Conservation (phyloP, 2,113 vertebrate species). For the Odocoileus hemionus region DNA sequence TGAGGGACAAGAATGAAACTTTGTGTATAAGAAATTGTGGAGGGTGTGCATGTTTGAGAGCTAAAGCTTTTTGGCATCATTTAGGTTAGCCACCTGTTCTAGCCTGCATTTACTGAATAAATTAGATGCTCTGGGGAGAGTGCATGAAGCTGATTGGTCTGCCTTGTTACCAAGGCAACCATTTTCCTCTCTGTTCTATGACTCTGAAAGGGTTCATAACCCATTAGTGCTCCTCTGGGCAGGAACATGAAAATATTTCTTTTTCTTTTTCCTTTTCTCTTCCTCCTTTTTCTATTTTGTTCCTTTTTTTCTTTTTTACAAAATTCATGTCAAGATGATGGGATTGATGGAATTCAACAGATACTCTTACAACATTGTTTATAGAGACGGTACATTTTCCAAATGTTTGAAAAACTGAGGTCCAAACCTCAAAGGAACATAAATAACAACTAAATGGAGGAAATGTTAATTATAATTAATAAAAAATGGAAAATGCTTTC, state of each 20-base stretch:
- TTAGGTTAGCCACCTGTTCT: slow-evolving; percentile 84
- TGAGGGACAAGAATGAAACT: slow-evolving; percentile 21
- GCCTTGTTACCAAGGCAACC: slow-evolving; percentile 84
- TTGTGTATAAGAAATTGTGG: background rate
- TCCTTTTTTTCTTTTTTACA: background rate
- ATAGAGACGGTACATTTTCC: slow-evolving; percentile 65
- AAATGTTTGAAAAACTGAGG: slow-evolving; percentile 48
- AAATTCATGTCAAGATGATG: slow-evolving; percentile 40
- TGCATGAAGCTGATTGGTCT: slow-evolving; percentile 79
- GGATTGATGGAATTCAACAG: slow-evolving; percentile 72
- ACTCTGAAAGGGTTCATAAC: slow-evolving; percentile 75
- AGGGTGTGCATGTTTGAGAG: background rate
- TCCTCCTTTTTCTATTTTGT: background rate
- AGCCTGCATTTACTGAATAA: slow-evolving; percentile 78
- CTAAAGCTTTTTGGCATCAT: slow-evolving; percentile 77
- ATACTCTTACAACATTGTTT: slow-evolving; percentile 66
- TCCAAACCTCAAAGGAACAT: slow-evolving; percentile 42
- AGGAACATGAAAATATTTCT: slow-evolving; percentile 53
- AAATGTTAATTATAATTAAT: slow-evolving; percentile 9
- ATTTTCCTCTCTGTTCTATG: slow-evolving; percentile 75
- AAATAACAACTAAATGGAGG: slow-evolving; percentile 3
- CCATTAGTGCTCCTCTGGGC: slow-evolving; percentile 70
- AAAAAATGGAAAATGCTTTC: slow-evolving; percentile 32
- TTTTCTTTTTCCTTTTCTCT: background rate
- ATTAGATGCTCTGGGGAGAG: slow-evolving; percentile 82